Evolutionary conservation across 2,797 vertebrate genomes (phyloP).

Genomic region (Tokudaia tokunoshimensis): DNA sequence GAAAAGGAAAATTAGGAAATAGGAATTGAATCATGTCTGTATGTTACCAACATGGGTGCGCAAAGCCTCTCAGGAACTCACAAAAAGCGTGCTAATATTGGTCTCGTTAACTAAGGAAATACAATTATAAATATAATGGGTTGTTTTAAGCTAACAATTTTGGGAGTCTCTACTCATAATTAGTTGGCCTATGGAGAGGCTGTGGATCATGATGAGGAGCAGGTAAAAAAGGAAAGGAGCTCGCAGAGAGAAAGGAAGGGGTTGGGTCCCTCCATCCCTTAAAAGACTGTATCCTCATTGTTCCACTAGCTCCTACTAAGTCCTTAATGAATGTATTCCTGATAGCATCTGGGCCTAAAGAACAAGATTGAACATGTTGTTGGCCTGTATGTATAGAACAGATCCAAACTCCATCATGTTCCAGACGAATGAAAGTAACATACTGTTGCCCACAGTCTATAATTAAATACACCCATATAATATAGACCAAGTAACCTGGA

Average conservation of each 20-base stretch:
- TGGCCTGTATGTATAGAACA: background rate
- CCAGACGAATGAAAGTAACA: background rate
- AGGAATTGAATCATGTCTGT: background rate
- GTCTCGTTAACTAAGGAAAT: background rate
- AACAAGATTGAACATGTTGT: background rate
- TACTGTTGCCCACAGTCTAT: background rate
- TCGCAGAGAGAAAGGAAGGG: background rate
- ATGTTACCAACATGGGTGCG: background rate
- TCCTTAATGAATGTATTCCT: background rate
- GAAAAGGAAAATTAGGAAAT: background rate
- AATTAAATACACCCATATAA: background rate
- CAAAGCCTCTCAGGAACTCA: background rate
- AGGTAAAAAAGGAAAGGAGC: background rate
- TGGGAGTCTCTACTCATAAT: background rate
- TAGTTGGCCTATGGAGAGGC: background rate
- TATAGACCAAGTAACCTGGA: background rate
- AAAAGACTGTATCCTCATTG: background rate
- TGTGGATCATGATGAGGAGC: background rate
- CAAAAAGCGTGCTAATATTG: background rate
- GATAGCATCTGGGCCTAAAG: background rate
- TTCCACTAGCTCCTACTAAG: background rate
- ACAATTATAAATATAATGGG: background rate
- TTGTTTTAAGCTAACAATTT: background rate
- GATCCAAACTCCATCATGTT: background rate
- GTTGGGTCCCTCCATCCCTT: accelerated